A percentile compares a stretch with the other conserved stretches of the same genome.
Evolutionary conservation across 2,113 vertebrate species (phyloP).

Genomic region (Pseudorectes ferrugineus): DNA sequence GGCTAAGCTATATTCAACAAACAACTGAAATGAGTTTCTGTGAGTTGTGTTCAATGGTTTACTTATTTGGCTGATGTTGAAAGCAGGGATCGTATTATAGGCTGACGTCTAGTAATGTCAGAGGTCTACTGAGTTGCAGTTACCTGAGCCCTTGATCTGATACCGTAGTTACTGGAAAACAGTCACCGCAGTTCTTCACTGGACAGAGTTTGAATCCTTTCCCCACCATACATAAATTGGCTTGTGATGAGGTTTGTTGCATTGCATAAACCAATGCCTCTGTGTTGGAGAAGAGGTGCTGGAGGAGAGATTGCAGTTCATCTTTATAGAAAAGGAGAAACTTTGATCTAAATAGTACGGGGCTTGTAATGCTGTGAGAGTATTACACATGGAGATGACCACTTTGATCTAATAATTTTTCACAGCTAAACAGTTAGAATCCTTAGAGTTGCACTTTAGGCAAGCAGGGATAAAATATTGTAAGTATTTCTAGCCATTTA

Average conservation of each 20-base stretch:
- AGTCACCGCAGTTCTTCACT: neutral
- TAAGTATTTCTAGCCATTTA: neutral
- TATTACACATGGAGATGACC: neutral
- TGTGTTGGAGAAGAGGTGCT: neutral
- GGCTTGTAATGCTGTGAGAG: neutral
- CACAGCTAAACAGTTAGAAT: neutral
- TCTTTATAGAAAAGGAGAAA: neutral
- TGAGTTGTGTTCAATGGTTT: neutral
- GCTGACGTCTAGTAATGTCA: neutral
- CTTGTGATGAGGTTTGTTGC: neutral
- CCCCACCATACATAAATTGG: rapidly evolving
- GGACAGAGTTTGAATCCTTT: neutral
- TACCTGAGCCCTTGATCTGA: neutral
- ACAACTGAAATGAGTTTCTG: neutral
- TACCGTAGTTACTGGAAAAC: neutral
- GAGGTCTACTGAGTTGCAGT: neutral
- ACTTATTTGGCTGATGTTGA: neutral
- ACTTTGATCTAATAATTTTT: neutral
- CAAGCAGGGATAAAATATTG: neutral
- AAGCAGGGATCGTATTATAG: neutral
- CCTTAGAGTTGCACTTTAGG: neutral
- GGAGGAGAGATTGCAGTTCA: neutral
- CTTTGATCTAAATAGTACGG: neutral
- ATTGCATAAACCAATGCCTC: neutral
- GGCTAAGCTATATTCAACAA: neutral